Conservation (phyloP, 2,888 invertebrate genomes). For the Mayetiola destructor region DNA sequence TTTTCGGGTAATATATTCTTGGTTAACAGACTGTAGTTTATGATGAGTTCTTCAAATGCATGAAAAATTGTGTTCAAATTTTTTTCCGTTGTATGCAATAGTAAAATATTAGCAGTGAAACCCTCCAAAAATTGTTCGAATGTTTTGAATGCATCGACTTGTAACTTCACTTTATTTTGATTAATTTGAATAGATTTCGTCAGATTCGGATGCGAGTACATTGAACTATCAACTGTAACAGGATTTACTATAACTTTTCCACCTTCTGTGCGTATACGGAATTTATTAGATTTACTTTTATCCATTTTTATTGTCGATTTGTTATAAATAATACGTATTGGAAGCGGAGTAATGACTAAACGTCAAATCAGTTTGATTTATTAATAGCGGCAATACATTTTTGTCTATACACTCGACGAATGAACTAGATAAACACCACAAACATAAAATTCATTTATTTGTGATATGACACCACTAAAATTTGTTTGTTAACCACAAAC, state of each 20-base stretch:
- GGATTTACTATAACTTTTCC: background rate
- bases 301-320: background rate
- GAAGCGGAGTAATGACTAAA: too few relatives aligned
- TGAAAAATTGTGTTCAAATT: background rate
- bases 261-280: background rate
- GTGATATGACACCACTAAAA: background rate
- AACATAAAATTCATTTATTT: background rate
- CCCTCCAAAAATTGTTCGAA: background rate
- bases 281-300: background rate
- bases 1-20: background rate
- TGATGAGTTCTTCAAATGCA: background rate
- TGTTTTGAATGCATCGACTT: background rate
- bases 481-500: background rate
- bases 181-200: background rate
- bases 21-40: background rate
- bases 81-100: background rate
- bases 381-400: too few relatives aligned
- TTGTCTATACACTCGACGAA: too few relatives aligned
- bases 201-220: background rate
- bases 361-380: too few relatives aligned
- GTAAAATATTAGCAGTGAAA: background rate
- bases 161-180: background rate
- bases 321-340: too few relatives aligned
- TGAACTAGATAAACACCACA: background rate
- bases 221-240: background rate